A percentile compares a stretch with the other conserved stretches of the same genome.
Conservation (phyloP, 2,888 invertebrate genomes). For the Dromius quadrimaculatus region DNA sequence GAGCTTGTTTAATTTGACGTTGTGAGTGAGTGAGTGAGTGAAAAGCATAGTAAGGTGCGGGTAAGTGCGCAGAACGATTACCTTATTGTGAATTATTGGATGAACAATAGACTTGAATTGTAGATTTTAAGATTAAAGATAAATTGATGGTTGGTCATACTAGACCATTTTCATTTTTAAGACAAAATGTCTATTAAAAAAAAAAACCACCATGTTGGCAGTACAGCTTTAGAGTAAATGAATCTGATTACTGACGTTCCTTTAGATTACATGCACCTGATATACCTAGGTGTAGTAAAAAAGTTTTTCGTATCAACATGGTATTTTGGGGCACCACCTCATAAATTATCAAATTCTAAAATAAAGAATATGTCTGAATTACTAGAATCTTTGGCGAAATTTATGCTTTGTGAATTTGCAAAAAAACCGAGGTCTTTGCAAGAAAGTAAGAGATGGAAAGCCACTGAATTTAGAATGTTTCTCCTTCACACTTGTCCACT, state of each 20-base stretch:
- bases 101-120: no score
- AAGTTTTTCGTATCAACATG: slow-evolving; percentile 41
- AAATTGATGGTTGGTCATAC: no score
- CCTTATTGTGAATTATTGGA: no score
- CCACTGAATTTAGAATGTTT: no score
- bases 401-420: neutral
- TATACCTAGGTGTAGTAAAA: slow-evolving; percentile 52
- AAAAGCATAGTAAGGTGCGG: no score
- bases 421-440: neutral
- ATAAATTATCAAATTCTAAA: neutral
- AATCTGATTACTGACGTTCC: neutral
- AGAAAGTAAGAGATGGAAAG: neutral
- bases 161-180: no score
- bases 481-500: neutral
- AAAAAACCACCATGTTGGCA: neutral
- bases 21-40: no score
- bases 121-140: no score
- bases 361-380: neutral
- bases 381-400: neutral
- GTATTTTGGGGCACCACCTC: slow-evolving; percentile 12
- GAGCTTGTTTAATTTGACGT: no score
- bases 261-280: slow-evolving; percentile 40
- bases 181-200: no score
- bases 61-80: no score
- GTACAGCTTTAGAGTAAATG: neutral